These are phyloP conservation scores for Catharus minimus DNA, from an alignment of 2,113 vertebrate species.

Conservation along the genomic window DNA sequence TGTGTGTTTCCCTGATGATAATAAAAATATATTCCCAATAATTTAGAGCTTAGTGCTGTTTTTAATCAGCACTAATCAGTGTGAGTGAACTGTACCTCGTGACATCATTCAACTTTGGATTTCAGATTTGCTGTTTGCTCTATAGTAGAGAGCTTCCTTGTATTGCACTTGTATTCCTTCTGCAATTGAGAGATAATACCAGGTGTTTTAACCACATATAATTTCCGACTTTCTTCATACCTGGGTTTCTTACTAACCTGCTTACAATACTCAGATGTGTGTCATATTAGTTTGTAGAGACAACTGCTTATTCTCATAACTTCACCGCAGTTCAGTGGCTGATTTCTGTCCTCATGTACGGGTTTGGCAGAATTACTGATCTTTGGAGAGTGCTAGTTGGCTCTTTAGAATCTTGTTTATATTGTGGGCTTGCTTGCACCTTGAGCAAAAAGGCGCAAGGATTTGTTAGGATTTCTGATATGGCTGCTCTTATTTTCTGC, in stretches of 20 bases:
- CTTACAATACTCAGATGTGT: neutral
- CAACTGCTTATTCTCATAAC: fast-evolving
- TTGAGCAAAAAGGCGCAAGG: neutral
- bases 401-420: neutral
- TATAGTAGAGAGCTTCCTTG: neutral
- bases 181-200: neutral
- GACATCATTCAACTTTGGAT: neutral
- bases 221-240: neutral
- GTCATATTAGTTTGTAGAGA: neutral
- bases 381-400: neutral
- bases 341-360: neutral
- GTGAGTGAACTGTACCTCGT: neutral
- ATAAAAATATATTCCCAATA: neutral
- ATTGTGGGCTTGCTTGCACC: neutral
- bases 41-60: neutral
- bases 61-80: neutral
- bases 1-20: neutral
- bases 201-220: neutral
- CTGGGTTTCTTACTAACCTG: neutral
- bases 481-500: neutral
- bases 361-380: neutral
- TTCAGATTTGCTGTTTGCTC: neutral
- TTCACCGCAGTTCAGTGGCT: neutral
- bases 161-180: neutral
- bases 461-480: neutral